A percentile compares a stretch with the other conserved stretches of the same genome.
Evolutionary conservation across 2,113 vertebrate species (phyloP).

Genomic region (Cyprinodon tularosa): DNA sequence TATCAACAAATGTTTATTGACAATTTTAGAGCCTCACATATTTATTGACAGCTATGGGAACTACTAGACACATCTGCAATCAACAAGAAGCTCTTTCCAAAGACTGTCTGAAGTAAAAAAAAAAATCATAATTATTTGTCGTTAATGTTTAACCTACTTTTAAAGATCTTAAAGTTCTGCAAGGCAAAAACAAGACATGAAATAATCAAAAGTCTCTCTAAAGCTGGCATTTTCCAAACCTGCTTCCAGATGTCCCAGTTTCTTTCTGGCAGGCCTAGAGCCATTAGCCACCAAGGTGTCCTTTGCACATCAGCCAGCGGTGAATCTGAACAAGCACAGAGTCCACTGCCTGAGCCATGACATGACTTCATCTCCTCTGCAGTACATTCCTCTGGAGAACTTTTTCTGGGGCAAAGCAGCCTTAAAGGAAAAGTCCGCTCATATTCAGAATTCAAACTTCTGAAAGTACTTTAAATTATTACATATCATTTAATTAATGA

Average conservation of each 20-base stretch:
- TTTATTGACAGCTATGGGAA: no score
- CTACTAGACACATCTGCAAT: no score
- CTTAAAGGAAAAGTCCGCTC: constrained; percentile 9
- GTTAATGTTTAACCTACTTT: background rate
- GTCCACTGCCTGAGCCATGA: constrained; percentile 21
- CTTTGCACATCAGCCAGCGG: constrained; percentile 23
- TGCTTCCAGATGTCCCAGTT: constrained; percentile 20
- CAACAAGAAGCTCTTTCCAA: no score
- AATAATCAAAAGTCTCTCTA: background rate
- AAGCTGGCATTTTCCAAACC: constrained; percentile 23
- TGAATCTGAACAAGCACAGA: constrained; percentile 1
- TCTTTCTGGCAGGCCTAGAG: constrained; percentile 20
- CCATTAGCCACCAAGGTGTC: constrained; percentile 3
- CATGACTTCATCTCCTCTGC: constrained; percentile 43
- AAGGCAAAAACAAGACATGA: background rate
- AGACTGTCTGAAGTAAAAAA: no score
- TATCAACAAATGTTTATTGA: no score
- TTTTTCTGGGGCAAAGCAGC: constrained; percentile 27
- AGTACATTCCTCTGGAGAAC: constrained; percentile 38
- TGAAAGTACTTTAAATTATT: no score
- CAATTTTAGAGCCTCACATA: no score
- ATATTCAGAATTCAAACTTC: no score
- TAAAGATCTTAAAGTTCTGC: background rate
- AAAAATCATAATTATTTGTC: no score
- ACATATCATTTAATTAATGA: no score